Conservation (phyloP, 2,888 invertebrate genomes). For the Omphaloscelis lunosa region DNA sequence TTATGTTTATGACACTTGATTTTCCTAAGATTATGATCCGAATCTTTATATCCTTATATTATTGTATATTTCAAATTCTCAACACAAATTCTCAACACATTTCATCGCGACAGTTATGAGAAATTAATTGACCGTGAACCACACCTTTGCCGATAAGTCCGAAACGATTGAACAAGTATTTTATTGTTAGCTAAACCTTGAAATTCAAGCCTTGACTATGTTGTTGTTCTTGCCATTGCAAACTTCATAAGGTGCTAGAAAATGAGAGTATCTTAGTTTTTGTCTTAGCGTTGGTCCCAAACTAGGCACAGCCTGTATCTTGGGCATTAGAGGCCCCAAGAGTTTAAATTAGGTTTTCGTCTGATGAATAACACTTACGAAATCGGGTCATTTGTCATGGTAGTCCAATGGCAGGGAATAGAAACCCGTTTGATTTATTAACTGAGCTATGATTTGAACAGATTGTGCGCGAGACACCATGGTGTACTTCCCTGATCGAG, state of each 20-base stretch:
- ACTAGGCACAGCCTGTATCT: too few species aligned
- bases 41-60: conserved; percentile 7
- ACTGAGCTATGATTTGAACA: conserved; percentile 69
- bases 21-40: conserved; percentile 12
- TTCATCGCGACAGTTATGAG: conserved; percentile 53
- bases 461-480: conserved; percentile 92
- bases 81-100: conserved; percentile 38
- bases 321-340: too few species aligned
- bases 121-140: conserved; percentile 71
- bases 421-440: conserved; percentile 29
- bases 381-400: conserved; percentile 27
- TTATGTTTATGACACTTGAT: background rate
- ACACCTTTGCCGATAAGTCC: conserved; percentile 67
- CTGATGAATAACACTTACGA: conserved; percentile 9
- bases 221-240: conserved; percentile 50
- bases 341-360: conserved; percentile 7
- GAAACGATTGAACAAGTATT: conserved; percentile 67
- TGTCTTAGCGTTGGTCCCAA: too few species aligned
- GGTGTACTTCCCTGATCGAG: conserved; percentile 86
- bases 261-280: background rate
- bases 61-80: conserved; percentile 19
- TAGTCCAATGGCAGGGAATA: conserved; percentile 1
- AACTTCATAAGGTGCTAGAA: conserved; percentile 30
- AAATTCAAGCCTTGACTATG: conserved; percentile 65
- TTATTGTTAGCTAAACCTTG: conserved; percentile 69